Evolutionary conservation across 2,797 vertebrate species (phyloP).

Genomic region (Pantherophis alleghaniensis): DNA sequence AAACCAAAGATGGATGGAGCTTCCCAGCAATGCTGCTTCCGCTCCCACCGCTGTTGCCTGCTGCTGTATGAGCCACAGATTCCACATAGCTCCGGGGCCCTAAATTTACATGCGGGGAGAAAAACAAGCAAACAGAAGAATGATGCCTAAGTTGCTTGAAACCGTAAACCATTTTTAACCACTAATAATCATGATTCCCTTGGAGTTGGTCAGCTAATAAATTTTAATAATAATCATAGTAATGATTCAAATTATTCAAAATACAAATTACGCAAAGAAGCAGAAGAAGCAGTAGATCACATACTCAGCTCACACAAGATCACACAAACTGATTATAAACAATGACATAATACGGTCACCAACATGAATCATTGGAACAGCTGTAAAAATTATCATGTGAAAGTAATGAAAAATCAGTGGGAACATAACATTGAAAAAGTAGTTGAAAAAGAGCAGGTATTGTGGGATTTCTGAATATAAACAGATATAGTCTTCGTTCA

Average conservation of each 20-base stretch:
- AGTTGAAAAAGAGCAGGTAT: neutral
- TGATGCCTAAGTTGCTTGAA: neutral
- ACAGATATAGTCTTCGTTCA: neutral
- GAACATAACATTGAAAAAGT: neutral
- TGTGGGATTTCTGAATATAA: neutral
- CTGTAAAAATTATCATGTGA: neutral
- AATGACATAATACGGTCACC: neutral
- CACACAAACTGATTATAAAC: neutral
- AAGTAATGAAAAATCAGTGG: neutral
- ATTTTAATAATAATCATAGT: neutral
- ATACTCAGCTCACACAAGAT: neutral
- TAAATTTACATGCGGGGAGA: slow-evolving; percentile 53
- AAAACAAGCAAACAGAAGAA: slow-evolving; percentile 6
- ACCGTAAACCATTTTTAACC: too few species aligned
- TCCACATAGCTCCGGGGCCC: slow-evolving; percentile 94
- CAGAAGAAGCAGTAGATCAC: neutral
- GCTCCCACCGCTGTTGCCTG: slow-evolving; percentile 68
- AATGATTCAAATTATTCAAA: neutral
- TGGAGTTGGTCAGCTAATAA: neutral
- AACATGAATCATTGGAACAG: neutral
- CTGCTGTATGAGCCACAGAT: slow-evolving; percentile 87
- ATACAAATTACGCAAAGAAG: neutral
- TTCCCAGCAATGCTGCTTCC: slow-evolving; percentile 58
- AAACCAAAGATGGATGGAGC: slow-evolving; percentile 55
- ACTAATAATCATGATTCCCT: neutral